Evolutionary conservation across 2,113 vertebrate species (phyloP).

Genomic region (Benthochromis sp.): DNA sequence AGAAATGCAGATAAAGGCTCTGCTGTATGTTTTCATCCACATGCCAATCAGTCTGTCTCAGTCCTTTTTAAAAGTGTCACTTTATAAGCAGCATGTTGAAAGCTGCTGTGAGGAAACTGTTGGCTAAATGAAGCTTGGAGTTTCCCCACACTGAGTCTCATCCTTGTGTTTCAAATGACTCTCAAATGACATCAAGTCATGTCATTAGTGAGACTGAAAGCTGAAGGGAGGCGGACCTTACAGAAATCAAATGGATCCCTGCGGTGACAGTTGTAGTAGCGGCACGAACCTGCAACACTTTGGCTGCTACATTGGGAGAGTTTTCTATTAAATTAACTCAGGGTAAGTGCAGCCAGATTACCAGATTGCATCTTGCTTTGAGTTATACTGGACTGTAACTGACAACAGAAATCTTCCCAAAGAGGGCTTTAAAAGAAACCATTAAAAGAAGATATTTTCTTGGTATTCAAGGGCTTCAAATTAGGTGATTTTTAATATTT

Average conservation of each 20-base stretch:
- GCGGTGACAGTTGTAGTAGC: not conserved
- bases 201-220: slow-evolving; percentile 35
- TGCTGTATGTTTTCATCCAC: not conserved
- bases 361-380: not conserved
- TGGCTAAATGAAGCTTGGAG: slow-evolving; percentile 5
- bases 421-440: not conserved
- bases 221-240: not conserved
- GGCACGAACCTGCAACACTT: not conserved
- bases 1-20: not conserved
- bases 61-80: not conserved
- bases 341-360: not conserved
- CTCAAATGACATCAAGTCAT: slow-evolving; percentile 1
- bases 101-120: not conserved
- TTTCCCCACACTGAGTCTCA: not conserved
- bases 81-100: not conserved
- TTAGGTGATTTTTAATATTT: not conserved
- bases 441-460: not conserved
- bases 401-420: not conserved
- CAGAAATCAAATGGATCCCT: slow-evolving; percentile 23
- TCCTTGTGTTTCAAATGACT: slow-evolving; percentile 14
- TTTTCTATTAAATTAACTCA: not conserved
- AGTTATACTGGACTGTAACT: not conserved
- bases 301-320: not conserved
- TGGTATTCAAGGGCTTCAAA: not conserved
- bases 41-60: not conserved